Evolutionary conservation across 2,888 invertebrate species (phyloP).

Genomic region (Colostygia pectinataria): DNA sequence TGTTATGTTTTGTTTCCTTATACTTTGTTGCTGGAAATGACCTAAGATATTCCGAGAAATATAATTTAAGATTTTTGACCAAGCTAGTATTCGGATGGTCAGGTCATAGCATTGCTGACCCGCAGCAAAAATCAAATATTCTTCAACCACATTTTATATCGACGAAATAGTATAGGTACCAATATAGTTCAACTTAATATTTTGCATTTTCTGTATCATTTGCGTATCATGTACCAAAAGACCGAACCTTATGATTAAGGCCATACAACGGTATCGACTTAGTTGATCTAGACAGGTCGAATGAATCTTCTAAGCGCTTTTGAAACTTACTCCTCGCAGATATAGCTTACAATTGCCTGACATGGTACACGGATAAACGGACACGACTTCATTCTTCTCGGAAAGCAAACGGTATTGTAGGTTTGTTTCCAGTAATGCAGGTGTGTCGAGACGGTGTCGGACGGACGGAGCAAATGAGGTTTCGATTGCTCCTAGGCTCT

Average conservation of each 20-base stretch:
- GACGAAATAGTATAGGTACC: too few species aligned
- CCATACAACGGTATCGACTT: slow-evolving; percentile 34
- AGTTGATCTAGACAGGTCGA: slow-evolving; percentile 15
- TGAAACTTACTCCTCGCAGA: slow-evolving; percentile 7
- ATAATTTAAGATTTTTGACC: too few species aligned
- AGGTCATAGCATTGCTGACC: too few species aligned
- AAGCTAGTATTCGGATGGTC: too few species aligned
- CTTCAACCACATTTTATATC: too few species aligned
- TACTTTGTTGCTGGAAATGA: too few species aligned
- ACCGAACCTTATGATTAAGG: slow-evolving; percentile 36
- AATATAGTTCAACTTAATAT: too few species aligned
- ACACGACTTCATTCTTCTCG: slow-evolving; percentile 34
- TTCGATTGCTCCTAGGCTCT: slow-evolving; percentile 7
- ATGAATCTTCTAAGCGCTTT: slow-evolving; percentile 6
- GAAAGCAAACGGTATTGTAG: slow-evolving; percentile 27
- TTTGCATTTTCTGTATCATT: not conserved
- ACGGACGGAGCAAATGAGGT: slow-evolving; percentile 1
- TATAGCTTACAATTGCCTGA: slow-evolving; percentile 12
- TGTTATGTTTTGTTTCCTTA: too few species aligned
- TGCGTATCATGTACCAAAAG: slow-evolving; percentile 12
- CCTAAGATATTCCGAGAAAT: too few species aligned
- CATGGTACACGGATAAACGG: slow-evolving; percentile 18
- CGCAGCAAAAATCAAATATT: too few species aligned
- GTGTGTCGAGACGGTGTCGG: slow-evolving; percentile 14
- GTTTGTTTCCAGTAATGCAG: slow-evolving; percentile 19